Base-by-base conservation (phyloP, 1,140 invertebrate species). In the Bemisia tabaci region DNA sequence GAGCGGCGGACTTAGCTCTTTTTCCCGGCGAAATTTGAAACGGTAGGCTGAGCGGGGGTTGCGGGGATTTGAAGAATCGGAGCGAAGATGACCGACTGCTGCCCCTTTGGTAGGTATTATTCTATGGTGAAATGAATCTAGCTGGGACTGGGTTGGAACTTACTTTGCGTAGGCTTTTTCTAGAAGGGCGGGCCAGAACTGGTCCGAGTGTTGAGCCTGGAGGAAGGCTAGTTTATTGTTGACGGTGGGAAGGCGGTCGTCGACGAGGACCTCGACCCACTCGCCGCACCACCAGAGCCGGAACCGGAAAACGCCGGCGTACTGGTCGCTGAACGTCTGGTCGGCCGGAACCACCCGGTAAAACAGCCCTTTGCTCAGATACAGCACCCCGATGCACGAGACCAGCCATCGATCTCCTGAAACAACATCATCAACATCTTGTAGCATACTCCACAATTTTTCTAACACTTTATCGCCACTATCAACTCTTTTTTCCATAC, bases 101-200 rank as follows among this genome's bases (percentile, higher is more conserved):
- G n/a, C n/a, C n/a, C n/a, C n/a, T n/a, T n/a, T n/a, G n/a, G n/a
- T n/a, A n/a, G n/a, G n/a, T n/a, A n/a, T n/a, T n/a, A n/a, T n/a
- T n/a, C n/a, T n/a, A n/a, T n/a, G n/a, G n/a, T n/a, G n/a, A n/a
- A n/a, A n/a, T n/a, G n/a, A n/a, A n/a, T n/a, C n/a, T n/a, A n/a
- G n/a, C n/a, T n/a, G n/a, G n/a, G n/a, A n/a, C n/a, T n/a, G n/a
- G n/a, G n/a, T n/a, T n/a, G n/a, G 33, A 24, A 82, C 87, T 87
- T 77, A 94, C 92, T 99, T 99, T 63, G 96, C 96, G 76, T 98
- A 98, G 23, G 96, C 96, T 80, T 99, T 99, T 79, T 99, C 96
- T 61, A 99, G 79, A 23, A 99, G 79, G 0, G 94, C 88, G 0
- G 94, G 91, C 96, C 96, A 99, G 75, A 95, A 95, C 73, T 92